Evolutionary conservation across 2,888 invertebrate species (phyloP), one percentile per base, ranked within the genome.

Genomic region (Troides helena): DNA sequence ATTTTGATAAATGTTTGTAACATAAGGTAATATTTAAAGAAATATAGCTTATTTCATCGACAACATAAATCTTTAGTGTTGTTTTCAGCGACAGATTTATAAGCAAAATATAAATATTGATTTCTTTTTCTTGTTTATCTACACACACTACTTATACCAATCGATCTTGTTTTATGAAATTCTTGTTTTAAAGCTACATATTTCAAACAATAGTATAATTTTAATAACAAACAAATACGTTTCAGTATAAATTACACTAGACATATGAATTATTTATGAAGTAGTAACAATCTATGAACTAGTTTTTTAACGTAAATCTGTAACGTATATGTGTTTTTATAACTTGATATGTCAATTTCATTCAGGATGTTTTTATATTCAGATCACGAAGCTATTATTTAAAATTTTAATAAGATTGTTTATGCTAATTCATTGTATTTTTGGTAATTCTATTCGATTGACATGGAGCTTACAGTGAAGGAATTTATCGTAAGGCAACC

Each of bases 251-350:
- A 53, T 1, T n/a, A n/a, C n/a, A 53, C 53, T 8, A 46, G 46
- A 53, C 53, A 53, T n/a, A 53, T 53, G 53, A n/a, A 64, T 23
- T 43, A 36, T 39, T 61, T 0, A 61, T 39, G 39, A 39, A 21
- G 12, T 61, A 17, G 61, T 39, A 43, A n/a, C n/a, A 36, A 46
- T 53, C 5, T 53, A 39, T 39, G 14, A 61, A 61, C 61, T 39
- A 61, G 61, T 39, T 61, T 61, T 18, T 61, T 21, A 39, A 12
- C 61, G 21, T 61, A 10, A 61, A 39, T 61, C 53, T 53, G 50
- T 12, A 14, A 46, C n/a, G 7, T 53, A 53, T 53, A n/a, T 53
- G 53, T 6, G 6, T 18, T 53, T n/a, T 53, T n/a, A 53, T 53
- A n/a, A n/a, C 18, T 53, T 46, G 18, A n/a, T 53, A 53, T 18